Conservation (phyloP, 2,888 invertebrate species). For the Flexamia atlantica region DNA sequence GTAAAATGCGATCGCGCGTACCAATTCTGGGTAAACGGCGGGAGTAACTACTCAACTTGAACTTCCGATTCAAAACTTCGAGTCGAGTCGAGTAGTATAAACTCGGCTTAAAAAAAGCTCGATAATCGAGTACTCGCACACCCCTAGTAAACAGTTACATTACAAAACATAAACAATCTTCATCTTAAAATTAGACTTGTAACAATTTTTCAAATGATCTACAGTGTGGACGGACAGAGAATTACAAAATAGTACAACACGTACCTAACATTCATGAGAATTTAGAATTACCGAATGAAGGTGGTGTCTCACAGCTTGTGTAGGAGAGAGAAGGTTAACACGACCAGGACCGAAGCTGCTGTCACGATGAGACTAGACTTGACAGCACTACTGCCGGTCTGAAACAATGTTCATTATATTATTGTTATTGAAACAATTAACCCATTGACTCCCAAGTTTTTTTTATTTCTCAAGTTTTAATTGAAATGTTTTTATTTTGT, state of each 20-base stretch:
- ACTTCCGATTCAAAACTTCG: too few species aligned
- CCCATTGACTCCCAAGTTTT: too few species aligned
- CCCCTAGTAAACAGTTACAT: background rate
- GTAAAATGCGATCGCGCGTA: too few species aligned
- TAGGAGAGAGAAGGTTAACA: background rate
- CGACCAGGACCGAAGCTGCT: conserved; percentile 17
- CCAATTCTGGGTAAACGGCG: too few species aligned
- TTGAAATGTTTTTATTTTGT: too few species aligned
- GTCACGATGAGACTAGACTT: conserved; percentile 49
- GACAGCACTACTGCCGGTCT: conserved; percentile 59
- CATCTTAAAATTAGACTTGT: background rate
- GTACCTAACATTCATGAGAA: background rate
- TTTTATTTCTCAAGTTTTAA: too few species aligned
- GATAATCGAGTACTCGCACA: too few species aligned
- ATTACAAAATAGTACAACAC: background rate
- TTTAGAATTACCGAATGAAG: background rate
- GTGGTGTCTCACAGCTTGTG: conserved; percentile 15
- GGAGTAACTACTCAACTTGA: too few species aligned
- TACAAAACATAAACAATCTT: background rate
- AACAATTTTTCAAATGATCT: background rate
- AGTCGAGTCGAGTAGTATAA: too few species aligned
- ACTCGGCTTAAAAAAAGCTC: too few species aligned
- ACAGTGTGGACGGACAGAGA: background rate
- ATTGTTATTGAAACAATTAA: too few species aligned
- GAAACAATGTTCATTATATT: too few species aligned